Evolutionary conservation across 2,888 invertebrate genomes (phyloP).

Genomic region (Nomada ferruginata): DNA sequence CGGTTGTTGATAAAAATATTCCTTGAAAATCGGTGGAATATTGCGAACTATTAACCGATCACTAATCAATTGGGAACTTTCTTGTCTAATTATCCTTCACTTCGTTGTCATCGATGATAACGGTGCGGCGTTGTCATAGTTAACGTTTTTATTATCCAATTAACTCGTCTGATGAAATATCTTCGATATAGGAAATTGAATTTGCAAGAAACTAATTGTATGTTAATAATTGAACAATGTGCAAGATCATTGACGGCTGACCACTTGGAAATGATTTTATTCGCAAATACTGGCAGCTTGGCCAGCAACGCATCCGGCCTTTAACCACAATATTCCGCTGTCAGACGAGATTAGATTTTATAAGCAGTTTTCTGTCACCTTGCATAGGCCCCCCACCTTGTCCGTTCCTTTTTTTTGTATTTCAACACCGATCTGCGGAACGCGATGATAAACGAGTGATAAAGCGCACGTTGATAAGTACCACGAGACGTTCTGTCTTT

Average conservation of each 20-base stretch:
- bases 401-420: neutral
- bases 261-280: neutral
- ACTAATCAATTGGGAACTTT: too few relatives aligned
- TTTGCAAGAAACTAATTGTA: neutral
- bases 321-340: slow-evolving; percentile 37
- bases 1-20: neutral
- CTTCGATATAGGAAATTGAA: neutral
- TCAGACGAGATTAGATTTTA: slow-evolving; percentile 40
- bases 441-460: slow-evolving; percentile 32
- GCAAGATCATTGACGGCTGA: neutral
- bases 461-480: slow-evolving; percentile 25
- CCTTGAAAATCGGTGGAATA: too few relatives aligned
- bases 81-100: too few relatives aligned
- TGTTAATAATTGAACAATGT: neutral
- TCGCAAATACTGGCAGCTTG: neutral
- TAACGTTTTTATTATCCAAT: neutral
- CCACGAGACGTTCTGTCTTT: neutral
- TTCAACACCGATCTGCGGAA: slow-evolving; percentile 5
- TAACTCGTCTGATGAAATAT: neutral
- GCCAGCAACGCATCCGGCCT: slow-evolving; percentile 23
- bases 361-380: slow-evolving; percentile 28
- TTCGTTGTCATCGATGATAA: too few relatives aligned
- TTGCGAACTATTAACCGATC: too few relatives aligned
- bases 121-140: too few relatives aligned
- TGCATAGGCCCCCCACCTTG: neutral